A percentile compares a stretch with the other conserved stretches of the same genome.
Evolutionary conservation across 2,797 vertebrate species (phyloP).

Genomic region (Graptemys geographica): DNA sequence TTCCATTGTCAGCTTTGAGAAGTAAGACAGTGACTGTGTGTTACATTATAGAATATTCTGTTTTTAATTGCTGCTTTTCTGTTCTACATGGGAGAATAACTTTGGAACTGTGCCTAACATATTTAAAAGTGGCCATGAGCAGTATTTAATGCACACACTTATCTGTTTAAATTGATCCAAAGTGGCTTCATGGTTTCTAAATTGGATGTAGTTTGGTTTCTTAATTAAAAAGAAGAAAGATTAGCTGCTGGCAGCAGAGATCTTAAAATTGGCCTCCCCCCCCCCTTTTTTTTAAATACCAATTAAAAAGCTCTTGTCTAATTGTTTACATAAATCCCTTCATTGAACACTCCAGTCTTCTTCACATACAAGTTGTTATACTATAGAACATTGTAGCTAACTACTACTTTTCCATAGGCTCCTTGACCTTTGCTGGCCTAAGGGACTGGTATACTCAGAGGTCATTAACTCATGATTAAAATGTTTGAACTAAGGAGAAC

Average conservation of each 20-base stretch:
- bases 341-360: not conserved
- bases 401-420: not conserved
- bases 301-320: slow-evolving; percentile 15
- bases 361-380: not conserved
- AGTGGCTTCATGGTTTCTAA: not conserved
- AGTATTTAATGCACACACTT: not conserved
- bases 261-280: not conserved
- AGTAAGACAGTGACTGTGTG: not conserved
- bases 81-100: not conserved
- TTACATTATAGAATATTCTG: not conserved
- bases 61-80: not conserved
- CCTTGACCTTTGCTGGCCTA: slow-evolving; percentile 29
- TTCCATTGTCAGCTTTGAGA: not conserved
- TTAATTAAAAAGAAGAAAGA: not conserved
- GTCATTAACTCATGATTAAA: not conserved
- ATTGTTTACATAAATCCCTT: slow-evolving; percentile 16
- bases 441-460: not conserved
- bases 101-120: not conserved
- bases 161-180: not conserved
- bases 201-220: not conserved
- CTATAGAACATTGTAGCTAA: slow-evolving; percentile 9
- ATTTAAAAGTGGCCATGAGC: not conserved
- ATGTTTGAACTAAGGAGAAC: not conserved
- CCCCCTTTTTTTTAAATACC: not conserved
- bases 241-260: not conserved